Evolutionary conservation across 2,113 vertebrate species (phyloP).

Genomic region (Xyrauchen texanus): DNA sequence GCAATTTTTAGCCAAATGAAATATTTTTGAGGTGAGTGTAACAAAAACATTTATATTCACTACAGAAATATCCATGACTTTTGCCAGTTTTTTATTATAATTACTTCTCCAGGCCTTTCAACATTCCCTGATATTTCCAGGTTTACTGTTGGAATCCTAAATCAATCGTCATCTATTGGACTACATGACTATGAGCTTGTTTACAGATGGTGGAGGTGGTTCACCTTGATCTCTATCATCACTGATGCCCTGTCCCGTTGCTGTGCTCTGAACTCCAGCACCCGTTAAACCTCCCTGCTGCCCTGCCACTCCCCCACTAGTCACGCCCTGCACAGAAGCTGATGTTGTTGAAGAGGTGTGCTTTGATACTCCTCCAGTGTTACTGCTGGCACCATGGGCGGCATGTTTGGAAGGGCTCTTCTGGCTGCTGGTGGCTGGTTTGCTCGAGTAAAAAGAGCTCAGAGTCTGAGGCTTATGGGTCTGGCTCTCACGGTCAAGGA

Average conservation of each 20-base stretch:
- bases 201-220: neutral
- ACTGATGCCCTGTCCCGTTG: slow-evolving; percentile 65
- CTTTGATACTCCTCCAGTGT: slow-evolving; percentile 68
- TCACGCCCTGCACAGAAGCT: slow-evolving; percentile 61
- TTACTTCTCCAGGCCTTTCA: no score
- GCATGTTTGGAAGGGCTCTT: slow-evolving; percentile 96
- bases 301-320: slow-evolving; percentile 61
- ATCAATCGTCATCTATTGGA: no score
- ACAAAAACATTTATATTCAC: no score
- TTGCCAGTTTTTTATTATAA: no score
- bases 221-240: slow-evolving; percentile 72
- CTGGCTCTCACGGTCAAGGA: slow-evolving; percentile 95
- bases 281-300: slow-evolving; percentile 75
- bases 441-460: slow-evolving; percentile 99
- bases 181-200: no score
- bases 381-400: slow-evolving; percentile 67
- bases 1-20: no score
- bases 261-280: slow-evolving; percentile 71
- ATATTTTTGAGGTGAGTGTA: no score
- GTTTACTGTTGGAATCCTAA: no score
- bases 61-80: no score
- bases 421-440: slow-evolving; percentile 87
- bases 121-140: no score
- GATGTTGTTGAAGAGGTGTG: slow-evolving; percentile 50
- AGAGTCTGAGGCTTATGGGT: slow-evolving; percentile 99